Conservation (phyloP, 2,797 vertebrate species). For the Sardinella longiceps region DNA sequence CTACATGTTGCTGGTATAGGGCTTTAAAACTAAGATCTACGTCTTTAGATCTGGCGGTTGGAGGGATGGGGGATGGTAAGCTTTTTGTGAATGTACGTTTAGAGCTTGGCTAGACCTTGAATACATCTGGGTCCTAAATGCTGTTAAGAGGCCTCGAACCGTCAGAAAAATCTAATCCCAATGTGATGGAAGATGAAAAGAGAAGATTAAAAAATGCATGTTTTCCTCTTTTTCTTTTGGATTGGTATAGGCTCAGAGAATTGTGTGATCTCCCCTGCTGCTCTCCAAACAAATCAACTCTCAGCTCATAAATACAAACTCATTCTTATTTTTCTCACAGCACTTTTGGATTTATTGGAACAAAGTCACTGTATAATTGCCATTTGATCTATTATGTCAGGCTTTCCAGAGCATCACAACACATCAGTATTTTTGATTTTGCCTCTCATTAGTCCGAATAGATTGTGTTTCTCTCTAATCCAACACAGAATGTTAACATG, state of each 20-base stretch:
- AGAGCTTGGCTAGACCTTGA: slow-evolving; percentile 27
- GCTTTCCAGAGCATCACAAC: neutral
- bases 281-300: neutral
- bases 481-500: neutral
- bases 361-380: neutral
- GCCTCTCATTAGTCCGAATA: neutral
- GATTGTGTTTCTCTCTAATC: neutral
- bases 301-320: neutral
- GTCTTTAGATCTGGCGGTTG: no score
- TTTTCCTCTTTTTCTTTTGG: neutral
- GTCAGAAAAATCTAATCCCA: slow-evolving; percentile 28
- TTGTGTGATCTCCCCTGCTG: neutral
- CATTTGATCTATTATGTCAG: neutral
- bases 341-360: neutral
- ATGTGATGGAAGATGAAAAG: slow-evolving; percentile 14
- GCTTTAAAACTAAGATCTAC: no score
- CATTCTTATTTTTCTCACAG: neutral
- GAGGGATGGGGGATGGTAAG: neutral
- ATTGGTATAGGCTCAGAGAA: neutral
- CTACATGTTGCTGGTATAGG: no score
- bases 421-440: neutral
- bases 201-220: neutral
- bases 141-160: slow-evolving; percentile 3
- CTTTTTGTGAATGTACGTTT: neutral
- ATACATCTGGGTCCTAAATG: slow-evolving; percentile 28